Conservation (phyloP, 2,113 vertebrate species). For the human (Homo sapiens) region DNA sequence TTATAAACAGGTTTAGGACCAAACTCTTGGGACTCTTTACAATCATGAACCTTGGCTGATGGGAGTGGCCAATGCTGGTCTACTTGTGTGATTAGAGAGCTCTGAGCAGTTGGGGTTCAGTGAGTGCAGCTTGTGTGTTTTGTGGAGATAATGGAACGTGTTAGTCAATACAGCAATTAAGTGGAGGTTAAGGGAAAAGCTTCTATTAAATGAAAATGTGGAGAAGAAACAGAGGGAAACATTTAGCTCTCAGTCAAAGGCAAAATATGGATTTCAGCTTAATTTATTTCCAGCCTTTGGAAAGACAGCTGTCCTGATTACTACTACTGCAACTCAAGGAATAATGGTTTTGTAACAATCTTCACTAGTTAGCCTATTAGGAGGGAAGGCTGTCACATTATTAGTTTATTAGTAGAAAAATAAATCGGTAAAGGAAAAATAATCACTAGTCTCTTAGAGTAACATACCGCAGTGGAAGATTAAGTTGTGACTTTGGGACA, state of each 20-base stretch:
- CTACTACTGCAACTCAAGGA: neutral
- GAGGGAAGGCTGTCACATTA: neutral
- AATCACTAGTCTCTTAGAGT: neutral
- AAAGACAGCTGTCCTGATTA: conserved; percentile 24
- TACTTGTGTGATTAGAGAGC: neutral
- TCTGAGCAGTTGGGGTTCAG: neutral
- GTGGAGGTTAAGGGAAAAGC: neutral
- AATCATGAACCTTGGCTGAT: neutral
- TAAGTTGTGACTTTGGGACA: neutral
- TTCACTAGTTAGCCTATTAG: neutral
- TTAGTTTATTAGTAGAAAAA: neutral
- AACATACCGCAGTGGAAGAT: neutral
- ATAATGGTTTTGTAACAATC: neutral
- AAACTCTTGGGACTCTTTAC: neutral
- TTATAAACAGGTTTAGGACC: neutral
- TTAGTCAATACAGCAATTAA: neutral
- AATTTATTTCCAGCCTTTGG: conserved; percentile 1
- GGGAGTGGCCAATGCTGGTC: neutral
- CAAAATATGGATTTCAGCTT: conserved; percentile 24
- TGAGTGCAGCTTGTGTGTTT: neutral
- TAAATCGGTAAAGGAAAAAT: neutral
- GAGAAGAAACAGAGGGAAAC: neutral
- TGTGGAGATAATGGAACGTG: neutral
- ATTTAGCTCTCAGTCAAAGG: neutral
- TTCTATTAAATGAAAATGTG: neutral